Evolutionary conservation across 1,140 invertebrate species (phyloP).

Genomic region (Dinoponera quadriceps): DNA sequence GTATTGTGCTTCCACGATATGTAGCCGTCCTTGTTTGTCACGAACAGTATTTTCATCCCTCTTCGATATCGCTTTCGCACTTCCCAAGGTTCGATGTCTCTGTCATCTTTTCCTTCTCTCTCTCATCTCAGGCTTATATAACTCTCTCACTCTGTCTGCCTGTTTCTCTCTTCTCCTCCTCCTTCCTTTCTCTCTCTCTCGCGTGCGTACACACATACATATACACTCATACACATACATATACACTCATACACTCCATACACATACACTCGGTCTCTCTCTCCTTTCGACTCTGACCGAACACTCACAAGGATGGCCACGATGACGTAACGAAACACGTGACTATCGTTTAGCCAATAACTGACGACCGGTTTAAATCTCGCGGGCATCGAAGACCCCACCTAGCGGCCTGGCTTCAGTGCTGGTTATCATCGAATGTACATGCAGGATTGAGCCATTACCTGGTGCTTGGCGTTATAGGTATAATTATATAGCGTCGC

Average conservation of each 20-base stretch:
- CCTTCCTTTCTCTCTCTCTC: neutral
- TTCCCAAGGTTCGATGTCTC: slow-evolving; percentile 42
- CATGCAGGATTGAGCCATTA: slow-evolving; percentile 85
- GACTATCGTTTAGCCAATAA: slow-evolving; percentile 68
- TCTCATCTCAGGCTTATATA: neutral
- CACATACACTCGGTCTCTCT: neutral
- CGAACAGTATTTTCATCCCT: slow-evolving; percentile 57
- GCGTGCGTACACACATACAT: neutral
- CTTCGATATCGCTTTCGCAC: slow-evolving; percentile 19
- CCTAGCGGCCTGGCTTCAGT: slow-evolving; percentile 68
- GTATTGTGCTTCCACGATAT: slow-evolving; percentile 22
- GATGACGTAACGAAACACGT: slow-evolving; percentile 75
- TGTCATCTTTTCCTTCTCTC: slow-evolving; percentile 51
- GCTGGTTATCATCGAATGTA: slow-evolving; percentile 82
- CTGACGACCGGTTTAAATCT: slow-evolving; percentile 74
- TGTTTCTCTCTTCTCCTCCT: neutral
- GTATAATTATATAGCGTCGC: slow-evolving; percentile 85
- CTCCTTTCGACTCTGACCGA: slow-evolving; percentile 17
- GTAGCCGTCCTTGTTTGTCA: slow-evolving; percentile 60
- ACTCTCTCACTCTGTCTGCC: slow-evolving; percentile 27
- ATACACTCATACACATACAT: no score
- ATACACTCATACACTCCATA: no score
- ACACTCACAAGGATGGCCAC: slow-evolving; percentile 73
- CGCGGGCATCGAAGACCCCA: slow-evolving; percentile 69
- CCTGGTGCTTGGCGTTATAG: slow-evolving; percentile 84